Base-by-base conservation (phyloP, 2,797 vertebrate genomes). In the Anguilla megastoma region DNA sequence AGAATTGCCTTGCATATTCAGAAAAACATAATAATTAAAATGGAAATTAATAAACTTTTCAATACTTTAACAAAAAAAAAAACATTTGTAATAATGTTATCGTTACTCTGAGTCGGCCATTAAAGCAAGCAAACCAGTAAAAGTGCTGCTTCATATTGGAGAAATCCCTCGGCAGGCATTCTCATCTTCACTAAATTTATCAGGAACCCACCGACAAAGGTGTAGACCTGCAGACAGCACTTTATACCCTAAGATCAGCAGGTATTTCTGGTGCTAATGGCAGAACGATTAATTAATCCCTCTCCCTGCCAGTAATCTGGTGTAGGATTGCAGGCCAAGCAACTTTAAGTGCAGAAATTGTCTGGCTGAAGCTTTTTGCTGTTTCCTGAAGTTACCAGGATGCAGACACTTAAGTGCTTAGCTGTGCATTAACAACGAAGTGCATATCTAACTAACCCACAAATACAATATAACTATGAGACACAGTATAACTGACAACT, bases 261-360 rank as follows among this genome's bases (percentile, higher is more conserved):
- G 36, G 24, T 83, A 90, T 92, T 91, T 89, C 33, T 92, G 89
- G 91, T 90, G 84, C 88, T 93, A 92, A 94, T 91, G 91, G 89
- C 10, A 7, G 89, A 85, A 86, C 90, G 90, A 87, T 90, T 94
- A 92, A 94, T 93, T 89, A 90, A 88, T 89, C 89, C 90, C 93
- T 93, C 36, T 80, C 54, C 45, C 85, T 87, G 90, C 83, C 63
- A 91, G 85, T 90, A 66, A 86, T 86, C 79, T 79, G 74, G 63
- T 85, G 45, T 45, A 18, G 24, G 30, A 12, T 89, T 90, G 76
- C 88, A 14, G 79, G 85, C 86, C 56, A 91, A 85, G 85, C 88
- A 87, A 89, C 90, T 90, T 88, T 85, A 54, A 71, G 89, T 30
- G 30, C 71, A 66, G 63, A 66, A 66, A 27, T 66, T n/a, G 21